phyloP scores from a whole-genome alignment of 2,888 invertebrate species.

The Petrolisthes manimaculis region DNA sequence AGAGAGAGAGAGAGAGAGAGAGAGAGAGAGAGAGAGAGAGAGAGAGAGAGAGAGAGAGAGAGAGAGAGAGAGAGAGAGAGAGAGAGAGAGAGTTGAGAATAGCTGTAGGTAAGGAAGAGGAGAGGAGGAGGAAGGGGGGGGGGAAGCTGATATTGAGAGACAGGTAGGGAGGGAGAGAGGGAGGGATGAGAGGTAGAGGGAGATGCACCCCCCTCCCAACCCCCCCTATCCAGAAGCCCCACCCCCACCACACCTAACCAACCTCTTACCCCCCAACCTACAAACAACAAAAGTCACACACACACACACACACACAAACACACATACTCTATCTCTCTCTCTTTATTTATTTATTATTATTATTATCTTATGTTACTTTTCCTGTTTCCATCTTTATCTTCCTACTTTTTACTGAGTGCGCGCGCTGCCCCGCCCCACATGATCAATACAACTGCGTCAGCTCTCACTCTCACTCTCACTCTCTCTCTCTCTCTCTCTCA shows the following conservation, averaged over 20 bases:
- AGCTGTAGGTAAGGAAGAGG: not conserved
- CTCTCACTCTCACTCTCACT: not conserved
- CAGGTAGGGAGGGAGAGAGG: not conserved
- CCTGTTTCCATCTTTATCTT: not conserved
- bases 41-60: not conserved
- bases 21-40: not conserved
- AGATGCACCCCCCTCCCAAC: not conserved
- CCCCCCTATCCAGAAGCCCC: not conserved
- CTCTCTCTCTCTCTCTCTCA: not conserved
- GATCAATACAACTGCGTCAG: conserved; percentile 31
- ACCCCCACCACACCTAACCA: not conserved
- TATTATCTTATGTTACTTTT: not conserved
- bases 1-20: not conserved
- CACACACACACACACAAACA: not conserved
- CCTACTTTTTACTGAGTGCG: conserved; percentile 21
- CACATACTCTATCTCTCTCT: not conserved
- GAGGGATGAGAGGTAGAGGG: not conserved
- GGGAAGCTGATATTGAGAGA: not conserved
- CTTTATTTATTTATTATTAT: not conserved
- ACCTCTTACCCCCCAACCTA: not conserved
- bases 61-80: not conserved
- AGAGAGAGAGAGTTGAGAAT: not conserved
- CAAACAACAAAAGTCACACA: not conserved
- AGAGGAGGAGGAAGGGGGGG: not conserved
- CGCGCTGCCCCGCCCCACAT: conserved; percentile 31